Conservation (phyloP, 2,113 vertebrate species). For the Kryptolebias marmoratus region DNA sequence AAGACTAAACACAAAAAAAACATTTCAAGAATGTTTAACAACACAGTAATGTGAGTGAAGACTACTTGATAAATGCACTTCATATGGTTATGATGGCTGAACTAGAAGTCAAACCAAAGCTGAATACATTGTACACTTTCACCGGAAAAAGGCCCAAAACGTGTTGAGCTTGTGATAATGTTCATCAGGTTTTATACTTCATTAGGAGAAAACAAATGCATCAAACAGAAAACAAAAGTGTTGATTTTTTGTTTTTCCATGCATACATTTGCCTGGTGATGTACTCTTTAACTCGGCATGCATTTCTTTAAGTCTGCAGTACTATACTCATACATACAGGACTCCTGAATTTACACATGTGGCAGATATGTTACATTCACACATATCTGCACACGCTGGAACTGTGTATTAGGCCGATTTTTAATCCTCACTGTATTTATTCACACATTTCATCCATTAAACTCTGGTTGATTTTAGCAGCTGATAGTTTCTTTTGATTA, state of each 20-base stretch:
- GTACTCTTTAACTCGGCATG: conserved; percentile 39
- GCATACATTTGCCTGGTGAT: conserved; percentile 40
- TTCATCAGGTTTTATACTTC: conserved; percentile 15
- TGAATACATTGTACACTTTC: conserved; percentile 17
- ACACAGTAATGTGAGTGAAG: neutral
- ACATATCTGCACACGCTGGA: conserved; percentile 31
- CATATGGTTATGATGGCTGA: conserved; percentile 3
- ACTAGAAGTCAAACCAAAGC: conserved; percentile 49
- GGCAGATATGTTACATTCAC: conserved; percentile 9
- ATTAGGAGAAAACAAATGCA: neutral
- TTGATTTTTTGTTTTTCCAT: conserved; percentile 35
- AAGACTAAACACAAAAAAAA: neutral
- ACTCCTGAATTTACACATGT: conserved; percentile 25
- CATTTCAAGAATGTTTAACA: neutral
- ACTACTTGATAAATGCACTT: conserved; percentile 35
- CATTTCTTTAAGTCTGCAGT: conserved; percentile 37
- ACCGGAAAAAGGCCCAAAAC: neutral
- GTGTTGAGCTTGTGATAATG: neutral
- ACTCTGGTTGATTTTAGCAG: conserved; percentile 63
- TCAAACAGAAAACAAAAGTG: neutral
- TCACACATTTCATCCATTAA: conserved; percentile 68
- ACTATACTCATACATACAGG: conserved; percentile 15
- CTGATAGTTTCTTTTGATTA: conserved; percentile 34
- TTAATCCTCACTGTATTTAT: conserved; percentile 58
- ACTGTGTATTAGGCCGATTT: conserved; percentile 49